Evolutionary conservation across 2,888 invertebrate genomes (phyloP).

Genomic region (Caenorhabditis wallacei): DNA sequence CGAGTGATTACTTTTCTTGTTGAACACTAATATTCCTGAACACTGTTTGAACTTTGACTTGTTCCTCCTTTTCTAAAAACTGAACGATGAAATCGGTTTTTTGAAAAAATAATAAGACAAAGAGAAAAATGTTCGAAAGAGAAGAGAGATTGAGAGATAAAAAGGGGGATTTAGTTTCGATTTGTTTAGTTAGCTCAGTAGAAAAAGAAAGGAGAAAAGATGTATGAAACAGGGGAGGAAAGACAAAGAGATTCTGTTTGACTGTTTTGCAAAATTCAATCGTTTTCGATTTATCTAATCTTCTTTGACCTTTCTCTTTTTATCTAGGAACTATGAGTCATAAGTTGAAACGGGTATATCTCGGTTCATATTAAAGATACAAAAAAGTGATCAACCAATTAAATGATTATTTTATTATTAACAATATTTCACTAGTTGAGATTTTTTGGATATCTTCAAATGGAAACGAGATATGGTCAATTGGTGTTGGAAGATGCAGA

Average conservation of each 20-base stretch:
- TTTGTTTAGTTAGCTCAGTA: constrained; percentile 29
- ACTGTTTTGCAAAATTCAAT: constrained; percentile 15
- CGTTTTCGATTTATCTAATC: neutral
- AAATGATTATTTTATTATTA: too few species aligned
- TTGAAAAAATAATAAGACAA: constrained; percentile 12
- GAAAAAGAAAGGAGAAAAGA: neutral
- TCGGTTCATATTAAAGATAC: too few species aligned
- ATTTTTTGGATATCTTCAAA: too few species aligned
- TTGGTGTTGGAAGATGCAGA: too few species aligned
- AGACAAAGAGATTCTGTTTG: constrained; percentile 15
- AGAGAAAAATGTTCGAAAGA: constrained; percentile 7
- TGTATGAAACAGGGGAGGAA: neutral
- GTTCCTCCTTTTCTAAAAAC: neutral
- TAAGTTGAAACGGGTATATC: too few species aligned
- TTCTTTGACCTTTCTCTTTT: neutral
- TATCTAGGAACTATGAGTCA: too few species aligned
- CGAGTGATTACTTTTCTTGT: constrained; percentile 19
- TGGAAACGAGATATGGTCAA: too few species aligned
- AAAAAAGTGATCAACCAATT: too few species aligned
- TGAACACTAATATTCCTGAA: constrained; percentile 18
- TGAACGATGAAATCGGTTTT: too few species aligned
- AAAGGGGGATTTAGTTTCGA: neutral
- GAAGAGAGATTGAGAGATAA: neutral
- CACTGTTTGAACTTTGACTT: constrained; percentile 43
- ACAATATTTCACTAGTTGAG: too few species aligned